Base-by-base conservation (phyloP, 2,113 vertebrate genomes). In the Beaufortia kweichowensis region DNA sequence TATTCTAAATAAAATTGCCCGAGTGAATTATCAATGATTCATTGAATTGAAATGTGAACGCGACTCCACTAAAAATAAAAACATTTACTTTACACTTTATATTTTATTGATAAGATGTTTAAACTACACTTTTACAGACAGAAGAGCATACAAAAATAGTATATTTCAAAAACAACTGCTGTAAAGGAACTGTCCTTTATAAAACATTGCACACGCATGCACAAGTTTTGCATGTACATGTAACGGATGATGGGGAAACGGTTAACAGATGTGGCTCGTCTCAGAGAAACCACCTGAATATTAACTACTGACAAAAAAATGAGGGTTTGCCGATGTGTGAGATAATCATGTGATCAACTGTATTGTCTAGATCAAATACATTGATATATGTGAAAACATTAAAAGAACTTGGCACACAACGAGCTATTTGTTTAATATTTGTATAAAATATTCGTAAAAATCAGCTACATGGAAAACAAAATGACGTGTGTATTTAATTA, bases 51-150 rank as follows among this genome's bases (percentile, higher is more conserved):
- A 39, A 39, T 39, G 8, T n/a, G n/a, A n/a, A 39, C 11, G 35
- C 8, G 35, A 11, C 33, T 35, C 33, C 33, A 35, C 6, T 39
- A 7, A 39, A 0, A 70, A 48, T 24, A 24, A 19, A 76, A 78
- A 76, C 17, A 57, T 55, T 53, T 9, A 81, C 72, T 9, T 31
- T 29, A 67, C n/a, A 82, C 21, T 76, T 69, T 74, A 68, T 50
- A 63, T 50, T 78, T 78, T 63, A 79, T 69, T 75, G 59, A 59
- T 65, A 65, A 55, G 19, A 46, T 28, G 48, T 71, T 75, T 55
- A 75, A 70, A 81, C 77, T 82, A 87, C 41, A 87, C 76, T 75
- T 82, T 71, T 26, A 83, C 81, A 84, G 75, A 83, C 83, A 81
- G 17, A 35, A 65, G 12, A 29, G 39, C 68, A 57, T 71, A 41